These are phyloP conservation scores for Recurvirostra avosetta DNA, from an alignment of 2,113 vertebrate genomes.

Conservation along the genomic window DNA sequence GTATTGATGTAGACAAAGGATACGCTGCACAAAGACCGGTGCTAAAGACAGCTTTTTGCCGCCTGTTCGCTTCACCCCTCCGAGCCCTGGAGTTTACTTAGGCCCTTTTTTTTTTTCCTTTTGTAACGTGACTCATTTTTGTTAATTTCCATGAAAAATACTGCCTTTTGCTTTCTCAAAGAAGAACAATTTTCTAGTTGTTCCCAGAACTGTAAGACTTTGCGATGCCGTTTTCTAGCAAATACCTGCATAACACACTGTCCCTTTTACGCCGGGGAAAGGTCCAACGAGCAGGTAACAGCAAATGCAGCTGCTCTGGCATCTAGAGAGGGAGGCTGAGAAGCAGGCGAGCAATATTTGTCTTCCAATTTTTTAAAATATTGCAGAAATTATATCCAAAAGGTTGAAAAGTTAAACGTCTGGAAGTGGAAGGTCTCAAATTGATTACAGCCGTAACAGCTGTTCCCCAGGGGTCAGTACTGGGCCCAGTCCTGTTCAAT, in stretches of 20 bases:
- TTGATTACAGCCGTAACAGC: not conserved
- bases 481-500: too few species aligned
- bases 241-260: not conserved
- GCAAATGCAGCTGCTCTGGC: not conserved
- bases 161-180: not conserved
- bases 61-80: not conserved
- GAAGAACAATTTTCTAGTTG: too few species aligned
- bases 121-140: not conserved
- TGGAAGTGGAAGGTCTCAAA: rapidly evolving
- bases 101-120: too few species aligned
- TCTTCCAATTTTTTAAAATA: not conserved
- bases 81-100: not conserved
- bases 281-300: not conserved
- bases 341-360: not conserved
- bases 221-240: not conserved
- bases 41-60: not conserved
- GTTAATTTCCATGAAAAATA: not conserved
- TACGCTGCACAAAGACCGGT: not conserved
- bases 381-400: not conserved
- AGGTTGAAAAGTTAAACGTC: not conserved
- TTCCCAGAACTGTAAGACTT: not conserved
- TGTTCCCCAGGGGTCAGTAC: too few species aligned
- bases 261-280: not conserved
- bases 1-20: too few species aligned
- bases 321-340: not conserved